Evolutionary conservation across 2,797 vertebrate genomes (phyloP).

Genomic region (Coracias cyanogaster): DNA sequence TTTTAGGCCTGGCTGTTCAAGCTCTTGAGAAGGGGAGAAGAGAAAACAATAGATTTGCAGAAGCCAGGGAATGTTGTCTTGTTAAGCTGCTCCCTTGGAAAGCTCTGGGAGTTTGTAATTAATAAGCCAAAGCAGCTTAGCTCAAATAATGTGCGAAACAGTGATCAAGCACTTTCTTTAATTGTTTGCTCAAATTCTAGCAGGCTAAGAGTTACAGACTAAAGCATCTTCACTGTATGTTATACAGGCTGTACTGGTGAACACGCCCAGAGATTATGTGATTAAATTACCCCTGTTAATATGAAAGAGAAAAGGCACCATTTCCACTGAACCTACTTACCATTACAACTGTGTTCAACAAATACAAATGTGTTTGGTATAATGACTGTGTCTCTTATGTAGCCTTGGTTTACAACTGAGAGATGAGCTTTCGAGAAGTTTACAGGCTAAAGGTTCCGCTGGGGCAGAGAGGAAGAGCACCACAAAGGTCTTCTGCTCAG

Average conservation of each 20-base stretch:
- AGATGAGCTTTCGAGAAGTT: not conserved
- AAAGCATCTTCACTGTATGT: accelerated
- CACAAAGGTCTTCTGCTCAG: not conserved
- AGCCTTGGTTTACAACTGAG: not conserved
- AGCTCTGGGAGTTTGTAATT: conserved; percentile 9
- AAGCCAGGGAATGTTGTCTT: conserved; percentile 24
- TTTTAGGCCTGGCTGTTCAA: not conserved
- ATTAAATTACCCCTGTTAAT: not conserved
- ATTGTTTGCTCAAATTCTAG: not conserved
- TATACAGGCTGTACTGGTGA: accelerated
- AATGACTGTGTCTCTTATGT: not conserved
- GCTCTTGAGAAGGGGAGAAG: not conserved
- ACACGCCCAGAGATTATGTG: not conserved
- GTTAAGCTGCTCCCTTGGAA: conserved; percentile 28
- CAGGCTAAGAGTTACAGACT: not conserved
- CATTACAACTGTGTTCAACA: accelerated
- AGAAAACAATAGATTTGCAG: not conserved
- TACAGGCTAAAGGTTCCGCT: not conserved
- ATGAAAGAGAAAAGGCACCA: not conserved
- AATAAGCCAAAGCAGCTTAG: conserved; percentile 55
- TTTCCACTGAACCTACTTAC: accelerated
- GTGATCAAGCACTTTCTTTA: not conserved
- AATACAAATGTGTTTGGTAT: not conserved
- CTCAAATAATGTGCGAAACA: not conserved
- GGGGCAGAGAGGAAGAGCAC: not conserved